Evolutionary conservation across 2,888 invertebrate species (phyloP), one percentile per base, ranked within the genome.

Genomic region (Agonopterix subpropinquella): DNA sequence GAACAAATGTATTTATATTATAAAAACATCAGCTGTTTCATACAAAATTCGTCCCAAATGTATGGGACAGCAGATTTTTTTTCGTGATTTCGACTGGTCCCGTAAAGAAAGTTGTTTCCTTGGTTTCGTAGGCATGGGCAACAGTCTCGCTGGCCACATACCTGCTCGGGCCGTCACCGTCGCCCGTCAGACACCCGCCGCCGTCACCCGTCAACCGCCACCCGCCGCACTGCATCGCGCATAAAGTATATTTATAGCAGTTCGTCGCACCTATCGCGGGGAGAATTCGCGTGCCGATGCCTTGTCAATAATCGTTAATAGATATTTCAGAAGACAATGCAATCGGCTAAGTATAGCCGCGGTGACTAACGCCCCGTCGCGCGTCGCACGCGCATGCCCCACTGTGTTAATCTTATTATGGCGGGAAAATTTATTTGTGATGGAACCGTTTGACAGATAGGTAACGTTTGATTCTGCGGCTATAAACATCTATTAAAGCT

Each of bases 311-410:
- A 87, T 88, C 81, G 79, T 82, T 87, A 88, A 87, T 87, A 88
- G 88, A 87, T 83, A 86, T 87, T 85, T 86, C 80, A 87, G 87
- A 88, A 85, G 85, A 87, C 88, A 88, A 87, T 87, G 85, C 87
- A 81, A 80, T 78, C 68, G 81, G 70, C 87, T 87, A 87, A 83
- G 82, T 83, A 78, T 88, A 88, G 85, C 56, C 72, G 62, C 58
- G 55, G 84, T 86, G 88, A 87, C 79, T 86, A 87, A 87, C 84
- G 81, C 65, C 66, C 73, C 77, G 81, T 76, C 83, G 71, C 62
- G 58, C 65, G 57, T 62, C 67, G 67, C 61, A 53, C 48, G 58
- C 65, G 77, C 77, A 76, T 77, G 73, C 76, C 62, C 76, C 65
- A 61, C 73, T 76, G 69, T 85, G 79, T 85, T 86, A 75, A 80